Conservation (phyloP, 2,113 vertebrate genomes). For the Beaufortia kweichowensis region DNA sequence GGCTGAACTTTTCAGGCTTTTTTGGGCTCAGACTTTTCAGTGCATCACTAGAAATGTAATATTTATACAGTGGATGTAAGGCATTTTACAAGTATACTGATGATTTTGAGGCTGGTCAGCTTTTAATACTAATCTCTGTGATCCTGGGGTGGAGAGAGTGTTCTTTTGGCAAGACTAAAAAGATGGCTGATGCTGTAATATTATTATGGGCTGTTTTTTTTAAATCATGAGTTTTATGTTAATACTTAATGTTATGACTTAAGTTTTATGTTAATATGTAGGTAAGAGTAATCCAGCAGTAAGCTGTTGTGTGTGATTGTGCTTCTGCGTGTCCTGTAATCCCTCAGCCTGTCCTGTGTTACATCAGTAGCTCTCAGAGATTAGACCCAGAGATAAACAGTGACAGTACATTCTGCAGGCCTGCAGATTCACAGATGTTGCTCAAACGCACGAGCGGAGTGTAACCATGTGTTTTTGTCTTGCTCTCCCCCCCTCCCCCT, state of each 20-base stretch:
- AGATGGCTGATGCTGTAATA: not conserved
- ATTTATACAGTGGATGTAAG: no score
- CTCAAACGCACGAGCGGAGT: conserved; percentile 11
- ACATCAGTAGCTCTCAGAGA: conserved; percentile 15
- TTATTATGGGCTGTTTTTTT: not conserved
- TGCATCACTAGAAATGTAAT: no score
- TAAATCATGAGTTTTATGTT: conserved; percentile 4
- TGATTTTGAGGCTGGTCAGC: no score
- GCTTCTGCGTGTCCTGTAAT: conserved; percentile 4
- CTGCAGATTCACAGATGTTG: conserved; percentile 15
- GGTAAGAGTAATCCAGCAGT: not conserved
- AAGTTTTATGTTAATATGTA: conserved; percentile 8
- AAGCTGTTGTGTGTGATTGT: not conserved
- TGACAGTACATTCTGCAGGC: conserved; percentile 15
- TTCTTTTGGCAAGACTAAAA: not conserved
- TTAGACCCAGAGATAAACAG: conserved; percentile 29
- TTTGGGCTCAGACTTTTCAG: no score
- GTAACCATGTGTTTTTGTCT: conserved; percentile 57
- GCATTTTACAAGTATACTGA: no score
- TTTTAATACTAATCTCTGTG: no score
- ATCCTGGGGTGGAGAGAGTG: no score
- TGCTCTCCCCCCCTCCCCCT: conserved; percentile 60
- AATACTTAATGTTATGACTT: not conserved
- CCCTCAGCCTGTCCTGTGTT: conserved; percentile 34
- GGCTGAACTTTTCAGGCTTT: no score